Evolutionary conservation across 2,113 vertebrate species (phyloP), one percentile per base, ranked within the genome.

Genomic region (Cyrtonyx montezumae): DNA sequence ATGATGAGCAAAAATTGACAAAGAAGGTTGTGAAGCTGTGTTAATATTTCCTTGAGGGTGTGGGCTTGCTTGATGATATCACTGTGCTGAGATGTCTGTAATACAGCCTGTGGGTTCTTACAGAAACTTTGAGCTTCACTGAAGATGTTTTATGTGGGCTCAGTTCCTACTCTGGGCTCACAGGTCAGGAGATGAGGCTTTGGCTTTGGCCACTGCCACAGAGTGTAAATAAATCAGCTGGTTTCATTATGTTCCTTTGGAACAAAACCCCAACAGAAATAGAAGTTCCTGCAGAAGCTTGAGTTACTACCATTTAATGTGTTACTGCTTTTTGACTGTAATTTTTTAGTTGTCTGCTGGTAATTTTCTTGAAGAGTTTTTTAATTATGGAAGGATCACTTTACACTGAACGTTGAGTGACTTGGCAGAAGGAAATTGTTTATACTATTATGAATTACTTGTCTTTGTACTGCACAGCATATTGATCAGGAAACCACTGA

Each of bases 381-480:
- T 70, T 70, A 51, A 21, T 90, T 92, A 21, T 51, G 48, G 43
- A 74, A 68, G 34, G 74, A 93, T 93, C 80, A 55, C 46, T 90
- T 88, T 65, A 75, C 66, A 26, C 62, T 88, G 91, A 37, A 36
- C 37, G 7, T 75, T 1, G 22, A 91, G 66, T 71, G 84, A 84
- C 78, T 96, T 95, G 89, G 94, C 91, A 93, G 78, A 56, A 26
- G 6, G 30, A 48, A 68, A 12, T 81, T 87, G 62, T 94, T 93
- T 93, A 84, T 94, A 93, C 51, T 78, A 3, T 79, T 65, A 36
- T 40, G 40, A 15, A 87, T 56, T 46, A 43, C 77, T 90, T 86
- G 56, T 88, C 76, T 94, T 75, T 1, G 5, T 88, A 26, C 32
- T 42, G 17, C 25, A 3, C 20, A 32, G 43, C 25, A 7, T 55